Evolutionary conservation across 2,797 vertebrate species (phyloP).

Genomic region (Eurystomus glaucurus): DNA sequence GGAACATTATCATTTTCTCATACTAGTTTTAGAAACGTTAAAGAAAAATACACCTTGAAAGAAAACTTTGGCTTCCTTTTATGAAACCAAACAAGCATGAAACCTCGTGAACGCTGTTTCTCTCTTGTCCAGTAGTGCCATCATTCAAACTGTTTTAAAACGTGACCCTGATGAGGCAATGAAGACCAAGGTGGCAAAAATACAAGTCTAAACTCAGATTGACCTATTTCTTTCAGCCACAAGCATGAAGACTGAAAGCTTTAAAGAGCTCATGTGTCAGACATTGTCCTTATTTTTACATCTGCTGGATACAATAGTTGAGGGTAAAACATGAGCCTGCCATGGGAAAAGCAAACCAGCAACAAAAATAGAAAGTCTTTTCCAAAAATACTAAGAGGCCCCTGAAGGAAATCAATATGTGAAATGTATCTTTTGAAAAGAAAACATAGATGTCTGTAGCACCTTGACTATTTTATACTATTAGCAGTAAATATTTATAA

Average conservation of each 20-base stretch:
- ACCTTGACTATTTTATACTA: not conserved
- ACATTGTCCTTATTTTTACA: not conserved
- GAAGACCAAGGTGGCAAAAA: not conserved
- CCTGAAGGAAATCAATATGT: not conserved
- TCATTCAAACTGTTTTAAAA: not conserved
- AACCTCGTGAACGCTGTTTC: not conserved
- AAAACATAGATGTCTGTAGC: not conserved
- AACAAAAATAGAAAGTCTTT: not conserved
- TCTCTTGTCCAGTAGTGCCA: not conserved
- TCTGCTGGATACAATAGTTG: not conserved
- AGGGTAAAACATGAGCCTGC: not conserved
- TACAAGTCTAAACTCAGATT: not conserved
- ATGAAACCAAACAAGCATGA: not conserved
- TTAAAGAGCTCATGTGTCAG: not conserved
- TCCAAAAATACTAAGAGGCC: not conserved
- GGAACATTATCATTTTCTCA: not conserved
- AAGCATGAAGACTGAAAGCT: not conserved
- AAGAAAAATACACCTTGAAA: not conserved
- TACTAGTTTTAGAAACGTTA: not conserved
- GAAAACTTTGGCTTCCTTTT: not conserved
- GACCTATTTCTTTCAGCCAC: not conserved
- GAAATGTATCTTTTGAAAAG: not conserved
- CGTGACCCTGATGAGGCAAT: not conserved
- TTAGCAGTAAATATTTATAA: not conserved
- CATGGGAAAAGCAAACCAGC: not conserved